These are phyloP conservation scores for Drosophila dives DNA, from an alignment of 2,888 invertebrate genomes.

Conservation along the genomic window DNA sequence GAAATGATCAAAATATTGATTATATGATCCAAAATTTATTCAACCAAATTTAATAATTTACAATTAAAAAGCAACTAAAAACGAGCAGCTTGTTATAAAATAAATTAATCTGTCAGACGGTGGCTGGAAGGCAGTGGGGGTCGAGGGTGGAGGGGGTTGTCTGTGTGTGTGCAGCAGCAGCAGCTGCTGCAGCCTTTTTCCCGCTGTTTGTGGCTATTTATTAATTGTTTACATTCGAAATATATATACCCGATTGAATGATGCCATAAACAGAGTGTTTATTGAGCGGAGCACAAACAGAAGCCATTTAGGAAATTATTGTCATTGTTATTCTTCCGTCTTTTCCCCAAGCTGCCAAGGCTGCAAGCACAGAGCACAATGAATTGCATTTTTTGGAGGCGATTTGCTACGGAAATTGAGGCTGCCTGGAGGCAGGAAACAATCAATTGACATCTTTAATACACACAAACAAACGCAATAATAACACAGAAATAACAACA, in stretches of 20 bases:
- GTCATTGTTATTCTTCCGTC: constrained; percentile 7
- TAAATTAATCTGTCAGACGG: background rate
- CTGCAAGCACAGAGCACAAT: constrained; percentile 13
- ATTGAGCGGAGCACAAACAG: constrained; percentile 21
- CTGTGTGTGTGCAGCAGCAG: constrained; percentile 14
- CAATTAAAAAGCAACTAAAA: background rate
- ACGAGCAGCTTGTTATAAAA: background rate
- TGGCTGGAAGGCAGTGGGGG: background rate
- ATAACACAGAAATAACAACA: background rate
- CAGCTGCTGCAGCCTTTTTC: background rate
- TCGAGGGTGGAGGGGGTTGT: background rate
- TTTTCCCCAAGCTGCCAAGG: background rate
- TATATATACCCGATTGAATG: background rate
- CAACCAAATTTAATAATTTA: constrained; percentile 55
- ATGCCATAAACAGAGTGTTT: background rate
- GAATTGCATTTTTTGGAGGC: constrained; percentile 43
- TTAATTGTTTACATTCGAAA: background rate
- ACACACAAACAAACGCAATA: constrained; percentile 16
- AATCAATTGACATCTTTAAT: constrained; percentile 39
- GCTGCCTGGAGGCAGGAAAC: constrained; percentile 16
- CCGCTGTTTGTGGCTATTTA: background rate
- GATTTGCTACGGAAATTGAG: constrained; percentile 8
- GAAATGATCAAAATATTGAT: constrained; percentile 26
- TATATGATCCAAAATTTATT: constrained; percentile 47
- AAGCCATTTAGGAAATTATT: constrained; percentile 31